phyloP scores from a whole-genome alignment of 2,888 invertebrate genomes.

The Tenthredo distinguenda region DNA sequence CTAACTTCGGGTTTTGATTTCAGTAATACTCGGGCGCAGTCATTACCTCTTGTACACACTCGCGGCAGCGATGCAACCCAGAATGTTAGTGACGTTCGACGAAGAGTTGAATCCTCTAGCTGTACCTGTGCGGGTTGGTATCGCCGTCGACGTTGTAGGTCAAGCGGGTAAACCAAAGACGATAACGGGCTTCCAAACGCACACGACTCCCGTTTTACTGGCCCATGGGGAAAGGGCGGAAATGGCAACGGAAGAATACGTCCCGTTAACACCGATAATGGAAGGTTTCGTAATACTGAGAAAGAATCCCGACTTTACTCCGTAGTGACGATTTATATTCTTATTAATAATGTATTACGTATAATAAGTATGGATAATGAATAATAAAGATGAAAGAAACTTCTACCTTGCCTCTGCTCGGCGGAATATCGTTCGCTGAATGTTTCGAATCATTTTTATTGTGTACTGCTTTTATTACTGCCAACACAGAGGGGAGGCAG shows the following conservation, averaged over 20 bases:
- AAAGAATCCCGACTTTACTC: slow-evolving; percentile 89
- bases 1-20: slow-evolving; percentile 64
- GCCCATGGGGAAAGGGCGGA: slow-evolving; percentile 99
- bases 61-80: slow-evolving; percentile 98
- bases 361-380: slow-evolving; percentile 45
- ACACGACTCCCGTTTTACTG: slow-evolving; percentile 98
- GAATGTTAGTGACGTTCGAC: slow-evolving; percentile 99
- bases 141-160: slow-evolving; percentile 99
- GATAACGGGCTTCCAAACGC: slow-evolving; percentile 99
- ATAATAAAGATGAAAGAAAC: slow-evolving; percentile 25
- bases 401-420: neutral
- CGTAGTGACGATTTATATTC: slow-evolving; percentile 68
- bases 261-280: slow-evolving; percentile 96
- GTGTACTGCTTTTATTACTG: neutral
- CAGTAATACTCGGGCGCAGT: slow-evolving; percentile 94
- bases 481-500: slow-evolving; percentile 4
- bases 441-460: slow-evolving; percentile 35
- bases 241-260: slow-evolving; percentile 98
- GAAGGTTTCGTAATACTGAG: slow-evolving; percentile 99
- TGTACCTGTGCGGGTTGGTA: slow-evolving; percentile 94
- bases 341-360: slow-evolving; percentile 45
- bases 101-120: slow-evolving; percentile 96
- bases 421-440: neutral
- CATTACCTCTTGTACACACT: slow-evolving; percentile 97
- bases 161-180: slow-evolving; percentile 99